phyloP scores from a whole-genome alignment of 2,888 invertebrate genomes.

The Alitta virens region DNA sequence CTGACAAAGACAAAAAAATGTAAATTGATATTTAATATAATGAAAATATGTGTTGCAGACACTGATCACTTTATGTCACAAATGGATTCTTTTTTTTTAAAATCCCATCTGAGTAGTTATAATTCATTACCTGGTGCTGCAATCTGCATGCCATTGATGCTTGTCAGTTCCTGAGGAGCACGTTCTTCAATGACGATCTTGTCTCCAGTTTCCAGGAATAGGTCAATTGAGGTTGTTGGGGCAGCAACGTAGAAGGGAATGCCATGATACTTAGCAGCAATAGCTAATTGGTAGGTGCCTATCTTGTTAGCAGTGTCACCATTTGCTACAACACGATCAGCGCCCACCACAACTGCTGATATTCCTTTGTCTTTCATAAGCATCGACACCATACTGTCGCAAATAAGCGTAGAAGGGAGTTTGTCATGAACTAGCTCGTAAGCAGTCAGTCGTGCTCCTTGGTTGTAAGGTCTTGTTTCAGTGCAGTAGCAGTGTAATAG shows the following conservation, averaged over 20 bases:
- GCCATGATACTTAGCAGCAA: conserved; percentile 83
- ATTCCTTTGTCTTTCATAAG: conserved; percentile 81
- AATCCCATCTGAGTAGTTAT: no score
- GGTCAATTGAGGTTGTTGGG: conserved; percentile 85
- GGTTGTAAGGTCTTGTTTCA: conserved; percentile 97
- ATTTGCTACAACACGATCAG: conserved; percentile 92
- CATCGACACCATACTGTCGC: conserved; percentile 93
- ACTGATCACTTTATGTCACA: no score
- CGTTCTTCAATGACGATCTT: conserved; percentile 92
- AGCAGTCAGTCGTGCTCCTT: conserved; percentile 83
- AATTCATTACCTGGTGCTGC: conserved; percentile 75
- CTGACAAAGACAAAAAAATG: conserved; percentile 60
- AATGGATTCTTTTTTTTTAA: no score
- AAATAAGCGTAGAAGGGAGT: conserved; percentile 87
- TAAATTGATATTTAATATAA: not conserved
- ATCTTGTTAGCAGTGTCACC: conserved; percentile 99
- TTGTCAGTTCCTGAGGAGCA: conserved; percentile 86
- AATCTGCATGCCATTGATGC: conserved; percentile 80
- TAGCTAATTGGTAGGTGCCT: conserved; percentile 68
- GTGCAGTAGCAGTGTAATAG: conserved; percentile 89
- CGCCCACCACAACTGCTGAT: conserved; percentile 93
- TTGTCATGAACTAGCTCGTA: conserved; percentile 81
- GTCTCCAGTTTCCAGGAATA: conserved; percentile 74
- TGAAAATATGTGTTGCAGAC: no score
- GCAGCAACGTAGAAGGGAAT: conserved; percentile 96